phyloP scores from a whole-genome alignment of 2,888 invertebrate genomes.

The Dynastes hyllus region DNA sequence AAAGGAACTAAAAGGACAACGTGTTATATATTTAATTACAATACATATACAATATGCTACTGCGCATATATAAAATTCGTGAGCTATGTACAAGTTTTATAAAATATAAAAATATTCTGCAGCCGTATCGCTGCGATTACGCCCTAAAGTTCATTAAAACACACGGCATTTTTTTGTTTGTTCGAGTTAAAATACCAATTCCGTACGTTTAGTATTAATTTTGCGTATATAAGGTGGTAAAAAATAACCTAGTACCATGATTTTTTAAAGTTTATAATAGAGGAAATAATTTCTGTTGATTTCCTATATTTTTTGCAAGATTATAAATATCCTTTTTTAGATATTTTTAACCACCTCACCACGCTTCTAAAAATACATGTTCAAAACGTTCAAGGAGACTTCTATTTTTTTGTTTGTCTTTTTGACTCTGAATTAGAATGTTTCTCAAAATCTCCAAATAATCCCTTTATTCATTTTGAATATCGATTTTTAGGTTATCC shows the following conservation, averaged over 20 bases:
- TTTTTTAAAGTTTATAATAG: too few relatives aligned
- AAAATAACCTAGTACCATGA: too few relatives aligned
- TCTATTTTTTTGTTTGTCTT: too few relatives aligned
- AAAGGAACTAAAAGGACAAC: slow-evolving; percentile 15
- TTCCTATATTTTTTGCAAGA: too few relatives aligned
- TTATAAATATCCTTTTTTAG: background rate
- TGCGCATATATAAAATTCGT: slow-evolving; percentile 45
- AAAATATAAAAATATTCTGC: slow-evolving; percentile 57
- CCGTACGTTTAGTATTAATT: background rate
- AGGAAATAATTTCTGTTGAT: too few relatives aligned
- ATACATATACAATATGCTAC: slow-evolving; percentile 41
- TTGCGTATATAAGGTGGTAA: too few relatives aligned
- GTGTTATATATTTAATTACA: slow-evolving; percentile 20
- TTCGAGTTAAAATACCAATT: slow-evolving; percentile 22
- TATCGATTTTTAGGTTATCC: background rate
- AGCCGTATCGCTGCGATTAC: slow-evolving; percentile 6
- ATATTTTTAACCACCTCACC: background rate
- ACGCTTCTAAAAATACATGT: too few relatives aligned
- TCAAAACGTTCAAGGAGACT: too few relatives aligned
- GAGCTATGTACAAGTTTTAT: slow-evolving; percentile 50
- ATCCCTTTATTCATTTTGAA: too few relatives aligned
- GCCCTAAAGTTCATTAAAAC: slow-evolving; percentile 6
- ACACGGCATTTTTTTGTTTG: background rate
- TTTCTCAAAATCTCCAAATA: too few relatives aligned
- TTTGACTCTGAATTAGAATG: too few relatives aligned